Conservation (phyloP, 2,113 vertebrate species). For the Muntiacus reevesi region DNA sequence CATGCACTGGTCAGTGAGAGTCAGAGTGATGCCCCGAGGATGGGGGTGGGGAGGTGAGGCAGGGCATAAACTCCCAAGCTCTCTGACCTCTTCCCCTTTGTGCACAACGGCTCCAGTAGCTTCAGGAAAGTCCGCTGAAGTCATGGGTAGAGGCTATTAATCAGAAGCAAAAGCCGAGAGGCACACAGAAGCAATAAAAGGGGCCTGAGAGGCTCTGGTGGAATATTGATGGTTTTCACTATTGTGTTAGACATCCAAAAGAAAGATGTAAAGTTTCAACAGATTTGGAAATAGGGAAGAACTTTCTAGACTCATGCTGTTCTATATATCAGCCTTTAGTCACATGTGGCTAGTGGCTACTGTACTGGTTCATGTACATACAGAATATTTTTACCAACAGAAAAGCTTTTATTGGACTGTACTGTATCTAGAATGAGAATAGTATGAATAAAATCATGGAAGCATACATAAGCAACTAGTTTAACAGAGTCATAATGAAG, state of each 20-base stretch:
- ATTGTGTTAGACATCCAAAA: neutral
- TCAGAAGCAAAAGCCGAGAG: neutral
- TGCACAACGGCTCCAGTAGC: neutral
- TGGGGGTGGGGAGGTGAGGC: rapidly evolving
- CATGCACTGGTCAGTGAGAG: neutral
- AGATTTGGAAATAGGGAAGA: neutral
- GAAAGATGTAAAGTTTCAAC: neutral
- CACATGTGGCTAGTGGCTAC: neutral
- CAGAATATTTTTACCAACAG: neutral
- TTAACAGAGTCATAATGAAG: neutral
- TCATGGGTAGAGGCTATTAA: neutral
- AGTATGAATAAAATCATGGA: neutral
- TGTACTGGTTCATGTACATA: neutral
- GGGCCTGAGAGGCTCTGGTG: neutral
- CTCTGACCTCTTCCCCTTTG: neutral
- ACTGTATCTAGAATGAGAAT: neutral
- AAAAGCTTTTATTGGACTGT: neutral
- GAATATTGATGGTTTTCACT: neutral
- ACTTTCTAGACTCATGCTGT: neutral
- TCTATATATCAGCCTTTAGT: neutral
- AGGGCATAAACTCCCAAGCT: neutral
- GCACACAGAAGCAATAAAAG: neutral
- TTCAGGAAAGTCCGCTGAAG: neutral
- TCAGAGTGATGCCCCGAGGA: neutral
- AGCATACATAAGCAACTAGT: neutral